A percentile compares a stretch with the other conserved stretches of the same genome.
Evolutionary conservation across 2,797 vertebrate species (phyloP).

Genomic region (Phoebastria nigripes): DNA sequence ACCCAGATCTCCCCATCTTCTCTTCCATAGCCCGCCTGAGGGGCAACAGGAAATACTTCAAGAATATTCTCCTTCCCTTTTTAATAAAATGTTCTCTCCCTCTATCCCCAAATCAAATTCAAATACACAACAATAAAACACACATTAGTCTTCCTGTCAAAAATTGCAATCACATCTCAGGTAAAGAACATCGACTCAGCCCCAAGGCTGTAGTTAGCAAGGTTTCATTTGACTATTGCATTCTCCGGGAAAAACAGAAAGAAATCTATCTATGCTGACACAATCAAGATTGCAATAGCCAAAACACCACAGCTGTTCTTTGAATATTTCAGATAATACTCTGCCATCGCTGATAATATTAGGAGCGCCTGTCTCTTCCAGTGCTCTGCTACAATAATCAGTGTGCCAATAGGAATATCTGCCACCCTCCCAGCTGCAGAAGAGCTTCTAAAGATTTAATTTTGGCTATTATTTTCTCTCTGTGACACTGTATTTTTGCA

Average conservation of each 20-base stretch:
- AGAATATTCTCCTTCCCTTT: slow-evolving; percentile 12
- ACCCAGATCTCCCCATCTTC: neutral
- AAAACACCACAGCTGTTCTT: slow-evolving; percentile 21
- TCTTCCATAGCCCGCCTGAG: neutral
- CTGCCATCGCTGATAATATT: slow-evolving; percentile 2
- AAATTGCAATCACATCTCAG: slow-evolving; percentile 35
- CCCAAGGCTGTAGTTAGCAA: slow-evolving; percentile 32
- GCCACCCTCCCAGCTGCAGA: slow-evolving; percentile 1
- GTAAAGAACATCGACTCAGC: neutral
- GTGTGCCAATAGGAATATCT: neutral
- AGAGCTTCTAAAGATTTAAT: neutral
- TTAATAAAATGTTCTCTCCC: slow-evolving; percentile 17
- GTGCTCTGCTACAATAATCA: slow-evolving; percentile 1
- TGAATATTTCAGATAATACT: slow-evolving; percentile 40
- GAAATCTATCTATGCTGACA: slow-evolving; percentile 36
- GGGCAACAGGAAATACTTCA: slow-evolving; percentile 3
- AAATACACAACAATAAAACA: slow-evolving; percentile 64
- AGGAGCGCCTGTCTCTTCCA: slow-evolving; percentile 1
- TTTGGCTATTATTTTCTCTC: neutral
- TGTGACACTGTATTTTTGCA: neutral
- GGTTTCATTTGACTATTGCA: slow-evolving; percentile 22
- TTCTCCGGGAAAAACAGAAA: slow-evolving; percentile 11
- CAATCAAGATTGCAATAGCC: slow-evolving; percentile 38
- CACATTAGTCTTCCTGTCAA: slow-evolving; percentile 54
- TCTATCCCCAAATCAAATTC: slow-evolving; percentile 56